Conservation (phyloP, 2,113 vertebrate species). For the Cebidichthys violaceus region DNA sequence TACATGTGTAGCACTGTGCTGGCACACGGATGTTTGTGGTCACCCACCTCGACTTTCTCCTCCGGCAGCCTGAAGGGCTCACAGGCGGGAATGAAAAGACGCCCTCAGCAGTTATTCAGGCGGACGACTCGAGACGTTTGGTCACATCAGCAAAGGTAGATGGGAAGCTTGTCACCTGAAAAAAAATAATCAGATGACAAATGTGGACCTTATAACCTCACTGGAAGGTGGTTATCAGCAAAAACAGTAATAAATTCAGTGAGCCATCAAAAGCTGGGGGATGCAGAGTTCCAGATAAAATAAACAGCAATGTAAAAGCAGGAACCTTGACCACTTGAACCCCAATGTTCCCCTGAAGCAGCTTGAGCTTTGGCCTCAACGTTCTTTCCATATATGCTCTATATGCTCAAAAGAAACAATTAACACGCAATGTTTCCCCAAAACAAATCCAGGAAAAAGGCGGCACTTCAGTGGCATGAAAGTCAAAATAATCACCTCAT, state of each 20-base stretch:
- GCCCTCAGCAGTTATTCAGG: not conserved
- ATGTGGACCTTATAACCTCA: slow-evolving; percentile 12
- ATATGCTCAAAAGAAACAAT: not conserved
- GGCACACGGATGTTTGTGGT: slow-evolving; percentile 60
- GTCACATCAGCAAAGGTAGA: not conserved
- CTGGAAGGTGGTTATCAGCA: slow-evolving; percentile 15
- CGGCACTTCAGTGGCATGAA: not conserved
- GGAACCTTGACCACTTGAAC: slow-evolving; percentile 30
- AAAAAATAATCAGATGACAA: not conserved
- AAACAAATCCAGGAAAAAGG: slow-evolving; percentile 20
- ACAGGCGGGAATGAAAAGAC: not conserved
- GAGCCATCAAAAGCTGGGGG: slow-evolving; percentile 1
- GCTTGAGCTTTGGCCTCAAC: slow-evolving; percentile 7
- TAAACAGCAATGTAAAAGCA: slow-evolving; percentile 38
- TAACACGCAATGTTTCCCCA: not conserved
- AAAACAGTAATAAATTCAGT: slow-evolving; percentile 3
- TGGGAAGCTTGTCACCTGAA: slow-evolving; percentile 30
- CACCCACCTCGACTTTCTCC: slow-evolving; percentile 56
- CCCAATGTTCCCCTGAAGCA: slow-evolving; percentile 2
- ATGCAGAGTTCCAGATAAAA: slow-evolving; percentile 21
- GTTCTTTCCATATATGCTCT: slow-evolving; percentile 16
- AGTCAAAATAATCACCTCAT: not conserved
- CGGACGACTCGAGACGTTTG: not conserved
- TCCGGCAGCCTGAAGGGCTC: slow-evolving; percentile 14
- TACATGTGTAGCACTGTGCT: slow-evolving; percentile 41